Evolutionary conservation across 2,888 invertebrate genomes (phyloP).

Genomic region (Diplazon laetatorius): DNA sequence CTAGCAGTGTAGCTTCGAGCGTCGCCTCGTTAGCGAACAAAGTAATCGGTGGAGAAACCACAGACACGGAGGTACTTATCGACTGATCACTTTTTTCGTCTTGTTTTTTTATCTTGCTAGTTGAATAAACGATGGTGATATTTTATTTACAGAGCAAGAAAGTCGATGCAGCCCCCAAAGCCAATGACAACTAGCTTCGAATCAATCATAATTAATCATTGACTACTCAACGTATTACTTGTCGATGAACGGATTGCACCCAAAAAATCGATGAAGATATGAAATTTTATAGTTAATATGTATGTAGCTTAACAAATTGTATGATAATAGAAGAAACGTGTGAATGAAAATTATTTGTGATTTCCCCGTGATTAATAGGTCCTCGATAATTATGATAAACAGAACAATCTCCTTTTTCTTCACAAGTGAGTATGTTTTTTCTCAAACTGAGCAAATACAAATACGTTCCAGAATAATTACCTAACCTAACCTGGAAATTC

Average conservation of each 20-base stretch:
- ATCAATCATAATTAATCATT: background rate
- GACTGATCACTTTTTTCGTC: background rate
- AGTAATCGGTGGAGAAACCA: slow-evolving; percentile 63
- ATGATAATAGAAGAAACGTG: slow-evolving; percentile 4
- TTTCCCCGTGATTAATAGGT: no score
- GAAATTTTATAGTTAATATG: background rate
- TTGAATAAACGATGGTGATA: no score
- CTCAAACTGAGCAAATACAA: no score
- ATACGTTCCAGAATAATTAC: no score
- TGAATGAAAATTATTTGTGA: background rate
- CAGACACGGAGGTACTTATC: slow-evolving; percentile 69
- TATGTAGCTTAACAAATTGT: slow-evolving; percentile 2
- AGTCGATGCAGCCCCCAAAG: background rate
- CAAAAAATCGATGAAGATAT: background rate
- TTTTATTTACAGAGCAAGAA: slow-evolving; percentile 10
- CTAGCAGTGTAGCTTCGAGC: slow-evolving; percentile 82
- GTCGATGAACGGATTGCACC: no score
- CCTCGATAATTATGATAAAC: no score
- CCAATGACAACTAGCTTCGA: background rate
- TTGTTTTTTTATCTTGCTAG: background rate
- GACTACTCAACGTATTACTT: no score
- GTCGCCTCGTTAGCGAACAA: slow-evolving; percentile 73
- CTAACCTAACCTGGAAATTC: no score
- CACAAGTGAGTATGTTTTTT: no score
- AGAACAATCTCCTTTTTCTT: no score